Conservation (phyloP, 2,113 vertebrate species). For the Xenotilapia flavipinnis region DNA sequence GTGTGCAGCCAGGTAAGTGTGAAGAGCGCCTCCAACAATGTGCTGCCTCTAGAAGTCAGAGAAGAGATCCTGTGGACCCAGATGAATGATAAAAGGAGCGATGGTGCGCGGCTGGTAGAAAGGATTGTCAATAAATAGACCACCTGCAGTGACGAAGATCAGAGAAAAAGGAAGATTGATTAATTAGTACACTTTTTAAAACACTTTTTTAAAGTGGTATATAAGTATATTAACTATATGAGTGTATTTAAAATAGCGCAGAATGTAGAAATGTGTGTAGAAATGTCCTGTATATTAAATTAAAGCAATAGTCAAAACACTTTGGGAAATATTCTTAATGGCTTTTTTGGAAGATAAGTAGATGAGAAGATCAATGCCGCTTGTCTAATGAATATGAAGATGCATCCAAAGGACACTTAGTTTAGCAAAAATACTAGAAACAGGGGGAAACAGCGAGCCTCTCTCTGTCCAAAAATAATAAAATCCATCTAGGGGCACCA, state of each 20-base stretch:
- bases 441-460: not conserved
- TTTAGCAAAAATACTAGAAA: not conserved
- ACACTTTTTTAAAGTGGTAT: not conserved
- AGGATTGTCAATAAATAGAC: slow-evolving; percentile 99
- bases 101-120: slow-evolving; percentile 98
- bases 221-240: not conserved
- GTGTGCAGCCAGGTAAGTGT: not conserved
- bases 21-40: slow-evolving; percentile 62
- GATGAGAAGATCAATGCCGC: not conserved
- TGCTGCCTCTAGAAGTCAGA: slow-evolving; percentile 97
- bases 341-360: not conserved
- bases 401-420: not conserved
- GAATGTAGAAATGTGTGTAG: not conserved
- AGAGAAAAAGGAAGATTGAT: slow-evolving; percentile 9
- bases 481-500: not conserved
- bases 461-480: not conserved
- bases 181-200: not conserved
- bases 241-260: not conserved
- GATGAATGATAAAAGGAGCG: slow-evolving; percentile 98
- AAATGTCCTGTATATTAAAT: not conserved
- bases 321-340: not conserved
- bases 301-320: not conserved
- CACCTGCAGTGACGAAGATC: slow-evolving; percentile 83
- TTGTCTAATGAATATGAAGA: not conserved
- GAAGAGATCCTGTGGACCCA: slow-evolving; percentile 99